phyloP scores from a whole-genome alignment of 2,888 invertebrate species.

The Idaea straminata region DNA sequence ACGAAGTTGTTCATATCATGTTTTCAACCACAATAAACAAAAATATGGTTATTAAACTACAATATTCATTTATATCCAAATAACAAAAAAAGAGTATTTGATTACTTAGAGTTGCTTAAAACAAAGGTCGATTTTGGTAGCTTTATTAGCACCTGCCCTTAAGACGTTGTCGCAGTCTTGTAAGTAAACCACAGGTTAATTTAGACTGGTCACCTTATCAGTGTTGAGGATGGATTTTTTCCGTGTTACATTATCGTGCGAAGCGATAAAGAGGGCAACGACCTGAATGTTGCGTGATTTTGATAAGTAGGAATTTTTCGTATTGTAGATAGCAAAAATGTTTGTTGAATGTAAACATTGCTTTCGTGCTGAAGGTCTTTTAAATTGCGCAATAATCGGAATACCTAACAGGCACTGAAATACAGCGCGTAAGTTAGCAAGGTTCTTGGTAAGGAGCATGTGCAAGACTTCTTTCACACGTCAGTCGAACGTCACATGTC shows the following conservation, averaged over 20 bases:
- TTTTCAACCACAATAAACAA: no score
- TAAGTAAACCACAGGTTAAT: conserved; percentile 33
- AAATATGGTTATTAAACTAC: no score
- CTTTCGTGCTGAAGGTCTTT: conserved; percentile 15
- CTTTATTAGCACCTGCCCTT: no score
- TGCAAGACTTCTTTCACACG: no score
- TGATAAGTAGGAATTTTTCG: conserved; percentile 41
- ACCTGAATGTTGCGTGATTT: conserved; percentile 62
- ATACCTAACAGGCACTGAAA: conserved; percentile 2
- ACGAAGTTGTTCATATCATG: no score
- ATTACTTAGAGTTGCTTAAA: no score
- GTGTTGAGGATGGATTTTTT: conserved; percentile 64
- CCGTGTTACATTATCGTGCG: conserved; percentile 69
- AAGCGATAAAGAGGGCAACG: conserved; percentile 66
- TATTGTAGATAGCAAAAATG: conserved; percentile 27
- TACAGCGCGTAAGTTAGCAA: no score
- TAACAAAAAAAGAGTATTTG: no score
- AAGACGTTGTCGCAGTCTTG: neutral
- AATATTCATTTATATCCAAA: no score
- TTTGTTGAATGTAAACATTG: conserved; percentile 15
- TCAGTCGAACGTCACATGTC: no score
- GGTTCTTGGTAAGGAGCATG: no score
- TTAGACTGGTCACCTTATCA: conserved; percentile 55
- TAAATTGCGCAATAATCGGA: conserved; percentile 11
- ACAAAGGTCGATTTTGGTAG: no score